phyloP scores from a whole-genome alignment of 2,888 invertebrate genomes.

The Drepanosiphum platanoidis region DNA sequence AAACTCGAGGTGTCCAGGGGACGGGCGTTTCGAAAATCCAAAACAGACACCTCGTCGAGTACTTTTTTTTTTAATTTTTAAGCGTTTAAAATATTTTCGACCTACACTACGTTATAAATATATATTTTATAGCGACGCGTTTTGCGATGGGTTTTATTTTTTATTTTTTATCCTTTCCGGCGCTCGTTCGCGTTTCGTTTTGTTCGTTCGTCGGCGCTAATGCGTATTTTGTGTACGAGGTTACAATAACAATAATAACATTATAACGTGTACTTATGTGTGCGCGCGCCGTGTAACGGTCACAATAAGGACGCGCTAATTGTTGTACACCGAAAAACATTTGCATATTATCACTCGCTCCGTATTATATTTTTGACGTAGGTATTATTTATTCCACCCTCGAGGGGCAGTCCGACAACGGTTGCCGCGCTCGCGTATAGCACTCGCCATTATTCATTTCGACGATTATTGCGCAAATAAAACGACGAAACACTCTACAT shows the following conservation, averaged over 20 bases:
- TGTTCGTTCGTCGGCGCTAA: background rate
- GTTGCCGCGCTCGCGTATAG: background rate
- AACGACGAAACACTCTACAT: background rate
- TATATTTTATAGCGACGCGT: too few species aligned
- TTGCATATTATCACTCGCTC: constrained; percentile 46
- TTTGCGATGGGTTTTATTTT: too few species aligned
- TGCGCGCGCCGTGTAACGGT: background rate
- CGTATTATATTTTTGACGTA: constrained; percentile 13
- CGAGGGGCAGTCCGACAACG: background rate
- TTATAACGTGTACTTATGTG: background rate
- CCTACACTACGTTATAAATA: too few species aligned
- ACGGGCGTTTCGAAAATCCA: too few species aligned
- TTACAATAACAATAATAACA: too few species aligned
- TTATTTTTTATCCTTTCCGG: too few species aligned
- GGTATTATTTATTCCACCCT: constrained; percentile 29
- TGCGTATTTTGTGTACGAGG: background rate
- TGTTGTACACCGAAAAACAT: constrained; percentile 50
- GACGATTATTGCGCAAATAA: constrained; percentile 25
- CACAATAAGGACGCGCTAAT: constrained; percentile 32
- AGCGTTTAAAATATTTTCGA: too few species aligned
- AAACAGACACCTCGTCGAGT: too few species aligned
- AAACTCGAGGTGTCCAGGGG: too few species aligned
- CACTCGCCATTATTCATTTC: constrained; percentile 45
- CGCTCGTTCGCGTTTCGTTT: too few species aligned
- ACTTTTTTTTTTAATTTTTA: too few species aligned